Percentiles rank a stretch among this genome's conserved stretches.
phyloP scores from a whole-genome alignment of 2,888 invertebrate species.

The Cheilosia pagana region DNA sequence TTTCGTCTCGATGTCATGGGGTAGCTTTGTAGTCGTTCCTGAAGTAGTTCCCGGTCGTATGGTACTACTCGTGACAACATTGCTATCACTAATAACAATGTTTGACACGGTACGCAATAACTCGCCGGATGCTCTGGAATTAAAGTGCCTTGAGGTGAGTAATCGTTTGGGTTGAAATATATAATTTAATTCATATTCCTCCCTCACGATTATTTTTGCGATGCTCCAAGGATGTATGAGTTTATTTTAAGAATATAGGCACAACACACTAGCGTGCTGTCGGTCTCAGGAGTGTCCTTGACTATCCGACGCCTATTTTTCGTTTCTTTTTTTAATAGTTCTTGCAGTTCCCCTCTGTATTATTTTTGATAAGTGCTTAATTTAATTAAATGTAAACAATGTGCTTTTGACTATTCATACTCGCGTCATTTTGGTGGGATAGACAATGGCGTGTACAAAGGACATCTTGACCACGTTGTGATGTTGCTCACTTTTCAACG shows the following conservation, averaged over 20 bases:
- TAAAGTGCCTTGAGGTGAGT: constrained; percentile 86
- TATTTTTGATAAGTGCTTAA: constrained; percentile 48
- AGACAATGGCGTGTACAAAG: constrained; percentile 45
- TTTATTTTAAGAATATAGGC: constrained; percentile 51
- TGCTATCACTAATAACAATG: constrained; percentile 87
- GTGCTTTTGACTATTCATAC: constrained; percentile 13
- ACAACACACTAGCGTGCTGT: background rate
- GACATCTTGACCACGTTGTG: constrained; percentile 21
- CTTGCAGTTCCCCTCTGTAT: constrained; percentile 1
- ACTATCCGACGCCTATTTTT: constrained; percentile 23
- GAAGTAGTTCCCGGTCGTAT: constrained; percentile 87
- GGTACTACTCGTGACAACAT: constrained; percentile 86
- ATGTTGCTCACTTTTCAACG: constrained; percentile 9
- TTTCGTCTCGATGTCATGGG: constrained; percentile 88
- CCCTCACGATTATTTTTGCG: constrained; percentile 5
- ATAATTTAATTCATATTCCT: constrained; percentile 8
- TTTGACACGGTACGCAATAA: constrained; percentile 88
- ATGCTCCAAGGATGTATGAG: constrained; percentile 44
- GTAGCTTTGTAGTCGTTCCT: constrained; percentile 87
- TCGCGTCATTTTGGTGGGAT: background rate
- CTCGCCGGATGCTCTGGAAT: constrained; percentile 86
- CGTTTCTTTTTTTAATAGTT: background rate
- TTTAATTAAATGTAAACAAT: constrained; percentile 66
- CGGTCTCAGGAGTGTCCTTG: constrained; percentile 45
- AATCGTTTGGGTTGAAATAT: constrained; percentile 43